Evolutionary conservation across 2,797 vertebrate species (phyloP).

Genomic region (Pristis pectinata): DNA sequence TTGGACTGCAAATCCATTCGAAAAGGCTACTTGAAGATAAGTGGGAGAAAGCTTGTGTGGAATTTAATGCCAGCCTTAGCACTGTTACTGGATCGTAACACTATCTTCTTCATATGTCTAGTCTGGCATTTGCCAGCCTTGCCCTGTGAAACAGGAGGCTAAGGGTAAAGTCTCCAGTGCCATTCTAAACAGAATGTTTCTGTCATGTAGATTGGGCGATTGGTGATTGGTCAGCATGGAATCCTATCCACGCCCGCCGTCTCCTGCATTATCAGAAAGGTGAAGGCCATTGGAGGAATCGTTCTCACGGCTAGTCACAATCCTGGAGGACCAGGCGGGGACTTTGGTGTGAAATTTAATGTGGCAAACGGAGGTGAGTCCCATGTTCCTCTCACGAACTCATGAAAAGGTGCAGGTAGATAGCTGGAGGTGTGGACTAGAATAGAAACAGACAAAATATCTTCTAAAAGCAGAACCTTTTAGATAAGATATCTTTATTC

Average conservation of each 20-base stretch:
- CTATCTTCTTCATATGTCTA: neutral
- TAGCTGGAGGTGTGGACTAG: neutral
- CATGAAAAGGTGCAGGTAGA: neutral
- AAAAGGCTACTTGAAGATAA: no score
- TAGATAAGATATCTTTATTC: no score
- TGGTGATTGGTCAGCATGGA: slow-evolving; percentile 93
- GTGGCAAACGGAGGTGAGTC: slow-evolving; percentile 86
- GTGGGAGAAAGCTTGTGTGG: no score
- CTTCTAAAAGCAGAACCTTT: neutral
- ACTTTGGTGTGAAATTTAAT: slow-evolving; percentile 97
- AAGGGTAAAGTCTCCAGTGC: neutral
- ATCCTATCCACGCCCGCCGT: slow-evolving; percentile 95
- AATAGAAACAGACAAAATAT: neutral
- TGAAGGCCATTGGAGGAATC: slow-evolving; percentile 95
- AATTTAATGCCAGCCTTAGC: no score
- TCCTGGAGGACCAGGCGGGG: slow-evolving; percentile 86
- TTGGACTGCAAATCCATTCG: neutral
- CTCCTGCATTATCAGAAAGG: slow-evolving; percentile 96
- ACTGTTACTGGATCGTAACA: no score
- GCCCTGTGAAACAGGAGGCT: neutral
- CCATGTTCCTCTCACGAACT: neutral
- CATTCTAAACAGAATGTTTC: slow-evolving; percentile 34
- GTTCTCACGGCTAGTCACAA: slow-evolving; percentile 95
- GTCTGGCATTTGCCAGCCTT: neutral
- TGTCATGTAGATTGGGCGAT: slow-evolving; percentile 77